Evolutionary conservation across 1,140 invertebrate genomes (phyloP), one percentile per base, ranked within the genome.

Genomic region (Uloborus diversus): DNA sequence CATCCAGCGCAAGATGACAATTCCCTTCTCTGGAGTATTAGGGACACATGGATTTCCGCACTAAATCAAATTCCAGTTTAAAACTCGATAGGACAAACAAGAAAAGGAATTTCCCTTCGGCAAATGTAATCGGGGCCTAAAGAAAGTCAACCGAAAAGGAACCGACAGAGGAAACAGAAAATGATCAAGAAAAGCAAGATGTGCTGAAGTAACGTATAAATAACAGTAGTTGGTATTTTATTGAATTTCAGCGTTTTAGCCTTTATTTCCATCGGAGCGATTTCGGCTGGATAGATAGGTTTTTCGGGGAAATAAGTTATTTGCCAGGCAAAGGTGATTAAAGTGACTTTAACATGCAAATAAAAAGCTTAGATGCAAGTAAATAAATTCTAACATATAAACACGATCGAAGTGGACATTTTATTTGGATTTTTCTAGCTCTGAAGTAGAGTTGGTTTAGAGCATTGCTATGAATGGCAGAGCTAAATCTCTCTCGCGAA

Each of bases 31-130:
- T 42, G 9, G 37, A 13, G 37, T 42, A 42, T 42, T 42, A 42
- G 37, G 37, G 17, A 42, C 17, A 42, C 37, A 42, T 42, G 17
- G 37, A 13, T 9, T 13, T 9, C 9, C 17, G 14, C 64, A 27
- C 20, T 49, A 68, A 68, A 51, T 51, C 64, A 23, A 68, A 51
- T 68, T 51, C 64, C 64, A 23, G 64, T 68, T 49, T 68, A 28
- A 68, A 68, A 68, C 25, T 28, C 27, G 32, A 25, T 56, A 51
- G 27, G 47, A 68, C 64, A 68, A 68, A 68, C 37, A 68, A 68
- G 64, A 47, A 68, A 14, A 25, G 37, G 37, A 42, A 42, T 17
- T 13, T 13, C 37, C 37, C 37, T 9, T 17, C 17, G 17, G 37
- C 37, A 42, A 42, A 42, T 42, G 37, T 42, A 42, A 42, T 42